Percentiles rank a stretch among this genome's conserved stretches.
These are phyloP conservation scores for Coptotermes formosanus DNA, from an alignment of 1,140 invertebrate genomes.

Conservation along the genomic window DNA sequence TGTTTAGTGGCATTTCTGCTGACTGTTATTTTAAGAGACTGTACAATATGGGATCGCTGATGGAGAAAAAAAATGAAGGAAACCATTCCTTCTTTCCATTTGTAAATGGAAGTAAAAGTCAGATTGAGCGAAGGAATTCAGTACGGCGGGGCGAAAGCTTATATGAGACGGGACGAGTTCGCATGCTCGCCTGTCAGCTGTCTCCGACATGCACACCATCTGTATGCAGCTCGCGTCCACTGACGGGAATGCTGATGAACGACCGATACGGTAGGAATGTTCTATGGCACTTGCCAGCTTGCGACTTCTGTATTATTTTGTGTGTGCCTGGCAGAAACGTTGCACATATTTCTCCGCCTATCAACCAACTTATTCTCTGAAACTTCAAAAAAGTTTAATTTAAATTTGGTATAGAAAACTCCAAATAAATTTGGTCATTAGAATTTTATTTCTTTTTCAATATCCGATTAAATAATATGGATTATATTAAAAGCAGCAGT, in stretches of 20 bases:
- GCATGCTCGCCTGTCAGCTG: constrained; percentile 6
- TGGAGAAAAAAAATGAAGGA: neutral
- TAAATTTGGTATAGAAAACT: no score
- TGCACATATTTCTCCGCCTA: no score
- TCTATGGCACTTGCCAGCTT: no score
- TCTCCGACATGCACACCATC: neutral
- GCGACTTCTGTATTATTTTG: no score
- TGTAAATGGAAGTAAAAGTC: constrained; percentile 8
- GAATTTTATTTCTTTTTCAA: no score
- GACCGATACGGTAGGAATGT: no score
- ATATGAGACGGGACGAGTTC: neutral
- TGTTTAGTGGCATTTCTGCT: neutral
- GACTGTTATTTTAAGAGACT: neutral
- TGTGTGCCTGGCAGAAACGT: no score
- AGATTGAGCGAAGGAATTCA: neutral
- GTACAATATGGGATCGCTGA: neutral
- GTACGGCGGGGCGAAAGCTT: neutral
- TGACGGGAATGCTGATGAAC: neutral
- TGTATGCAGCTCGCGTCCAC: neutral
- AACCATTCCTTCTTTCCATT: neutral
- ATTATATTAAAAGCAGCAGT: no score
- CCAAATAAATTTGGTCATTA: no score
- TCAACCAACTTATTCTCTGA: no score
- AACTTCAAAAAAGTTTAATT: no score
- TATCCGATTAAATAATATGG: no score